Evolutionary conservation across 2,113 vertebrate genomes (phyloP), one percentile per base, ranked within the genome.

Genomic region (Periophthalmus modestus): DNA sequence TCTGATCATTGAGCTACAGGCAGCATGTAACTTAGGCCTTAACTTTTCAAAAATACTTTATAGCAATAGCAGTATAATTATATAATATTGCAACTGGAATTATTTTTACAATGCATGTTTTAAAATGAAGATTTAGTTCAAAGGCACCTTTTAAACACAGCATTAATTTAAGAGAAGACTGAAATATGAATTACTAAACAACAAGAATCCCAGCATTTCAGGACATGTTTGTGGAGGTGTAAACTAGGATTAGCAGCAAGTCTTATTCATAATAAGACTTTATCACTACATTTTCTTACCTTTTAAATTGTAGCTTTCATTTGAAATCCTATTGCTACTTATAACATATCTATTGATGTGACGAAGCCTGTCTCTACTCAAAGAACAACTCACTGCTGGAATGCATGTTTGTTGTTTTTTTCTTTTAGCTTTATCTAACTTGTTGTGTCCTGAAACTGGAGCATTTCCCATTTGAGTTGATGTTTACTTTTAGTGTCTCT

Each of bases 401-500:
- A 47, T 54, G 15, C 15, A 11, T 68, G 63, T 75, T 63, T 13
- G 61, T 72, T 66, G 65, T 52, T 7, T n/a, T n/a, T 62, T 13
- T 15, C 65, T 54, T 59, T 71, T 21, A 71, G 18, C 28, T 52
- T 36, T 10, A 19, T 57, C 63, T 76, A 19, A 39, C 61, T 46
- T 33, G 1, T 54, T 58, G 23, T 47, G 59, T 57, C 59, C 55
- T 67, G 66, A 33, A 72, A 74, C 78, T 83, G 76, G 74, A 75
- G 54, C 34, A 58, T 73, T 46, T 12, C n/a, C 19, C 0, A 7
- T 74, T 66, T 74, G 15, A 10, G 33, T 57, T 73, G 34, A 13
- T n/a, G 47, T 82, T 76, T 58, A 65, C 61, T 50, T 83, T 24
- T 28, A 18, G 63, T 1, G 54, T 76, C 54, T 75, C 16, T 68